These are phyloP conservation scores for Vespertilio murinus DNA, from an alignment of 2,797 vertebrate genomes.

Conservation along the genomic window DNA sequence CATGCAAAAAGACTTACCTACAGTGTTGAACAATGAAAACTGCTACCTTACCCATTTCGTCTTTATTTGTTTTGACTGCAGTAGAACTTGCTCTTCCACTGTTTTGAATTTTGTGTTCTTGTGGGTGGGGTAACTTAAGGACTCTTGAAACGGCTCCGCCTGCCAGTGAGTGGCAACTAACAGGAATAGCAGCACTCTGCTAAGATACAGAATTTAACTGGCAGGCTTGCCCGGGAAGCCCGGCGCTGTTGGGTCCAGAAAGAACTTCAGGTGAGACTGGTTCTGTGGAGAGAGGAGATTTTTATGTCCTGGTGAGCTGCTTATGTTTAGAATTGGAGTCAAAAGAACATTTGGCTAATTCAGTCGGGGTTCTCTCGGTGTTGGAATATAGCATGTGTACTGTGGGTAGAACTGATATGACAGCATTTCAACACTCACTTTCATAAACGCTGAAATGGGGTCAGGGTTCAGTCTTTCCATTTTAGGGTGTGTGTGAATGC, in stretches of 20 bases:
- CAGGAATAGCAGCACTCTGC: background rate
- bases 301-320: background rate
- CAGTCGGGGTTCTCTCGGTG: background rate
- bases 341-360: background rate
- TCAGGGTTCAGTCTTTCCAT: background rate
- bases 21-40: constrained; percentile 40
- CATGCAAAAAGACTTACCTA: constrained; percentile 29
- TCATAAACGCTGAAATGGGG: background rate
- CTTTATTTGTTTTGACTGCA: constrained; percentile 72
- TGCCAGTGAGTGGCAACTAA: background rate
- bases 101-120: constrained; percentile 56
- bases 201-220: background rate
- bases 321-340: background rate
- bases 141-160: background rate
- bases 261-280: background rate
- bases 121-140: constrained; percentile 48
- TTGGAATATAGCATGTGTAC: background rate
- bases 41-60: constrained; percentile 30
- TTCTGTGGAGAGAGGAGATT: background rate
- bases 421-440: background rate
- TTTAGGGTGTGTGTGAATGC: background rate
- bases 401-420: background rate
- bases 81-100: constrained; percentile 72
- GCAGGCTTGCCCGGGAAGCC: background rate
- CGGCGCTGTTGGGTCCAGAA: background rate